Conservation (phyloP, 2,888 invertebrate genomes). For the Spicauda simplicius region DNA sequence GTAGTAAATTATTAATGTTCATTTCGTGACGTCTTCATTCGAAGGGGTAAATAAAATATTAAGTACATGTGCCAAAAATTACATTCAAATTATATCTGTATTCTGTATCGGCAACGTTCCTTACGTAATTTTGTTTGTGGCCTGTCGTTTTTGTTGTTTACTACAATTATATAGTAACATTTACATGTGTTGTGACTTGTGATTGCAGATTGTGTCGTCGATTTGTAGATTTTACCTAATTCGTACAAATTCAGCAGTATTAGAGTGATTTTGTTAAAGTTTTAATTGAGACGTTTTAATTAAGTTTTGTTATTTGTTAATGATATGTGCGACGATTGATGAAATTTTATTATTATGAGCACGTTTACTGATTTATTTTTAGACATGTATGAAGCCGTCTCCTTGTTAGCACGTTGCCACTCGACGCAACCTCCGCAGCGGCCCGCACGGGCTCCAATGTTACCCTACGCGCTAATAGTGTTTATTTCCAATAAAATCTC, state of each 20-base stretch:
- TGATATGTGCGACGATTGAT: constrained; percentile 61
- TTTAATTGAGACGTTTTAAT: constrained; percentile 80
- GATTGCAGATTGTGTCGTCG: constrained; percentile 66
- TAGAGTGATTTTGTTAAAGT: constrained; percentile 85
- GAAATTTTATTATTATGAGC: constrained; percentile 39
- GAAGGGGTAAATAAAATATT: constrained; percentile 40
- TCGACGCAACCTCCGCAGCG: background rate
- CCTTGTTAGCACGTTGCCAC: constrained; percentile 12
- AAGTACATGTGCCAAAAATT: constrained; percentile 76
- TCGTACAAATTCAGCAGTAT: constrained; percentile 85
- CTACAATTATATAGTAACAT: constrained; percentile 35
- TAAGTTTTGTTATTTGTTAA: constrained; percentile 84
- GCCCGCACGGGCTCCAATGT: constrained; percentile 14
- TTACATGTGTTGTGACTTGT: constrained; percentile 65
- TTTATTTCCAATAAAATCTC: constrained; percentile 33
- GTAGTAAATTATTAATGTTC: constrained; percentile 31
- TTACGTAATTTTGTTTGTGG: constrained; percentile 36
- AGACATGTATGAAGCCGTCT: constrained; percentile 22
- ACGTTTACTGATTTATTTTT: constrained; percentile 31
- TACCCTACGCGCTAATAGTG: constrained; percentile 28
- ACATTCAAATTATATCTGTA: constrained; percentile 44
- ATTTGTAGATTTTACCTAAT: constrained; percentile 72
- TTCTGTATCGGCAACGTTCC: constrained; percentile 41
- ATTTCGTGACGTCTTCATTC: constrained; percentile 32
- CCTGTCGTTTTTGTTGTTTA: constrained; percentile 30